These are phyloP conservation scores for Uropetala carovei DNA, from an alignment of 2,888 invertebrate species.

Conservation along the genomic window DNA sequence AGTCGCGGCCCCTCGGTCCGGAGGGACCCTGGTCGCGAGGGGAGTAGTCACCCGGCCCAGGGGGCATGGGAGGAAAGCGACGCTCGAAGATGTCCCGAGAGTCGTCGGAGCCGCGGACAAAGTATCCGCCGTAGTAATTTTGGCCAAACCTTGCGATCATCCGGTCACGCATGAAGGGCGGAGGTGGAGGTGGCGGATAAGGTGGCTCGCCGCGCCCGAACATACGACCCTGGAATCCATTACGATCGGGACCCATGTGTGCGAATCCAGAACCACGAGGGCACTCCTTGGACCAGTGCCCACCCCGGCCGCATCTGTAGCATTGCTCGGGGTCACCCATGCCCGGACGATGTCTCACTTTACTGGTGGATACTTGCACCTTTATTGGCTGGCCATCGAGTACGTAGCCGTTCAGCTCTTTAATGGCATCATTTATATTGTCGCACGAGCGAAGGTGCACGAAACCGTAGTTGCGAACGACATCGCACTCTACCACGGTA, in stretches of 20 bases:
- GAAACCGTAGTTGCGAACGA: slow-evolving; percentile 98
- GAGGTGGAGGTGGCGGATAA: slow-evolving; percentile 90
- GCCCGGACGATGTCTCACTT: slow-evolving; percentile 95
- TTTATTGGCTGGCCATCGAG: slow-evolving; percentile 95
- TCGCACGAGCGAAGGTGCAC: slow-evolving; percentile 96
- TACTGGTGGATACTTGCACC: slow-evolving; percentile 95
- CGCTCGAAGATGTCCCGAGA: slow-evolving; percentile 57
- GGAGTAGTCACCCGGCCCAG: slow-evolving; percentile 58
- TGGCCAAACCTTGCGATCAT: slow-evolving; percentile 80
- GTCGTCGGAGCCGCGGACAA: slow-evolving; percentile 54
- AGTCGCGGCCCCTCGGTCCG: slow-evolving; percentile 69
- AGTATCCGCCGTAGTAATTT: slow-evolving; percentile 62
- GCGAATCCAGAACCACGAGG: slow-evolving; percentile 74
- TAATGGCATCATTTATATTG: slow-evolving; percentile 93
- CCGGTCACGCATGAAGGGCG: slow-evolving; percentile 92
- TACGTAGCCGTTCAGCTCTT: slow-evolving; percentile 93
- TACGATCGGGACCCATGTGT: slow-evolving; percentile 85
- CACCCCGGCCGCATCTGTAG: slow-evolving; percentile 94
- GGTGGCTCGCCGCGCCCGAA: slow-evolving; percentile 74
- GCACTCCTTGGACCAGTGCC: slow-evolving; percentile 98
- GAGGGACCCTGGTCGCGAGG: slow-evolving; percentile 53
- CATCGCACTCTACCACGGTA: slow-evolving; percentile 97
- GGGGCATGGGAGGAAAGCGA: slow-evolving; percentile 49
- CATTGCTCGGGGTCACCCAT: slow-evolving; percentile 98
- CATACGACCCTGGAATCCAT: slow-evolving; percentile 72